Conservation (phyloP, 2,113 vertebrate genomes). For the Equus quagga region DNA sequence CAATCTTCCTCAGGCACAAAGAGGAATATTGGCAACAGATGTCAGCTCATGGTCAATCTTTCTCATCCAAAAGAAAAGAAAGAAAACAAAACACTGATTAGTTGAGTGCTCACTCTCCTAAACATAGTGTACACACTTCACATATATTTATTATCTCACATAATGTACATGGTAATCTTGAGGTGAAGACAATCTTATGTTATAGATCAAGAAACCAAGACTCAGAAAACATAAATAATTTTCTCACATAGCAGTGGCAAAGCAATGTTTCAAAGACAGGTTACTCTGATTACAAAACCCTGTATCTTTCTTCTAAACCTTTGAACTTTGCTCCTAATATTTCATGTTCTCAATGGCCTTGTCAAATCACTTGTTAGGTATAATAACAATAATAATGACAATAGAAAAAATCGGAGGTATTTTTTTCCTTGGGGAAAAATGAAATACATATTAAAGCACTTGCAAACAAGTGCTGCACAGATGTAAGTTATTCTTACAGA, state of each 20-base stretch:
- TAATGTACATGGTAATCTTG: neutral
- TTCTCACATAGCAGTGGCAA: neutral
- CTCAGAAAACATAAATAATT: neutral
- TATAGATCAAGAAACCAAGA: neutral
- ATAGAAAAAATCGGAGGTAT: neutral
- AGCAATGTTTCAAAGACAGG: neutral
- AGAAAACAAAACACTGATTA: neutral
- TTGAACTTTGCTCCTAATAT: neutral
- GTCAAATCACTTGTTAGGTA: neutral
- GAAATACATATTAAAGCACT: neutral
- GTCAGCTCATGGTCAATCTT: too few relatives aligned
- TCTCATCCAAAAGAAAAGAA: too few relatives aligned
- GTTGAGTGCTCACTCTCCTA: neutral
- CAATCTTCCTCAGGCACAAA: too few relatives aligned
- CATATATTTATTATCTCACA: neutral
- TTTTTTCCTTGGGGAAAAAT: conserved; percentile 5
- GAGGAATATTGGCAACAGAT: too few relatives aligned
- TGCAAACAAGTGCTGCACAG: neutral
- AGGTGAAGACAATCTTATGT: neutral
- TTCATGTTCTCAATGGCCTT: neutral
- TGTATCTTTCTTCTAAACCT: neutral
- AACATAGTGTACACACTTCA: neutral
- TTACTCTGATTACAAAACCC: neutral
- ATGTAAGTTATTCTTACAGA: neutral
- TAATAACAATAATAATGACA: neutral